Evolutionary conservation across 2,888 invertebrate species (phyloP).

Genomic region (Piscicola geometra): DNA sequence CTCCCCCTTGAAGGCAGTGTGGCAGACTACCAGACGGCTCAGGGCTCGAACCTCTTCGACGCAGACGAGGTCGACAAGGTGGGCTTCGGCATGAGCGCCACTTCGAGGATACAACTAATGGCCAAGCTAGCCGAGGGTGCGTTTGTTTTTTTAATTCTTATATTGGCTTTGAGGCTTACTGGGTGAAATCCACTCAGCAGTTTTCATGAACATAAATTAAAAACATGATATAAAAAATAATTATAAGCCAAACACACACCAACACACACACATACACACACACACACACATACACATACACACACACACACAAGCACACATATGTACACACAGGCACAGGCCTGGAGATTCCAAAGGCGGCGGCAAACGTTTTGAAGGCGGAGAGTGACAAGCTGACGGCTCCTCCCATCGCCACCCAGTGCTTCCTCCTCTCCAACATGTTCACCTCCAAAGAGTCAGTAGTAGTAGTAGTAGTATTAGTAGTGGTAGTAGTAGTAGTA

Average conservation of each 20-base stretch:
- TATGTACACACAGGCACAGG: slow-evolving; percentile 57
- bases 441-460: slow-evolving; percentile 86
- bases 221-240: too few relatives aligned
- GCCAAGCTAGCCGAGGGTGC: slow-evolving; percentile 94
- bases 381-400: slow-evolving; percentile 54
- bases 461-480: background rate
- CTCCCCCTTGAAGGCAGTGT: slow-evolving; percentile 8
- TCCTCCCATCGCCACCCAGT: slow-evolving; percentile 95
- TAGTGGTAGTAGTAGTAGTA: background rate
- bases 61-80: slow-evolving; percentile 89
- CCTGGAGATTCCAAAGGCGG: slow-evolving; percentile 82
- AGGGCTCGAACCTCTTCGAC: slow-evolving; percentile 71
- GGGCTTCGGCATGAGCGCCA: slow-evolving; percentile 92
- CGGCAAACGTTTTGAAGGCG: slow-evolving; percentile 73
- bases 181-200: too few relatives aligned
- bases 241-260: too few relatives aligned
- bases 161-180: too few relatives aligned
- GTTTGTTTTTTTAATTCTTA: too few relatives aligned
- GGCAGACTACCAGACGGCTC: slow-evolving; percentile 37
- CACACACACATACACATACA: too few relatives aligned
- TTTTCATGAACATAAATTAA: too few relatives aligned
- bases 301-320: background rate
- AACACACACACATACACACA: too few relatives aligned
- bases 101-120: slow-evolving; percentile 92
- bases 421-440: slow-evolving; percentile 99